These are phyloP conservation scores for Scopus umbretta DNA, from an alignment of 2,113 vertebrate genomes.

Conservation along the genomic window DNA sequence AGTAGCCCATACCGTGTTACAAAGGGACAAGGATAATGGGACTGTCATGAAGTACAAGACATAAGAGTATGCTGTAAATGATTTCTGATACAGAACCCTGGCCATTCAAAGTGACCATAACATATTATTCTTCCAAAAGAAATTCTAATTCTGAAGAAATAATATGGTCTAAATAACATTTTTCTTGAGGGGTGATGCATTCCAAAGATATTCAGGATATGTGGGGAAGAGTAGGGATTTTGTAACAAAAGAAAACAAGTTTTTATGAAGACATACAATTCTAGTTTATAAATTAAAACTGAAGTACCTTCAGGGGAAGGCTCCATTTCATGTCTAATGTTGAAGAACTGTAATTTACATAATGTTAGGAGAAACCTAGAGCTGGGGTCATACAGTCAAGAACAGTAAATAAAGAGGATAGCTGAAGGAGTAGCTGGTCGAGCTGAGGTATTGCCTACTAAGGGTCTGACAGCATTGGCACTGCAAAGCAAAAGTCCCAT, in stretches of 20 bases:
- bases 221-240: background rate
- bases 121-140: background rate
- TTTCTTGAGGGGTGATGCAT: background rate
- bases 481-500: background rate
- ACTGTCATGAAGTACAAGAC: background rate
- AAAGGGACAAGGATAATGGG: background rate
- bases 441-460: background rate
- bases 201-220: background rate
- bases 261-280: background rate
- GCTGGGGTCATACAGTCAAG: slow-evolving; percentile 16
- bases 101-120: background rate
- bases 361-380: slow-evolving; percentile 38
- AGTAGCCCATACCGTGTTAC: background rate
- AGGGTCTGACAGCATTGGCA: background rate
- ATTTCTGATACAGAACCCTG: background rate
- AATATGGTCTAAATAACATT: background rate
- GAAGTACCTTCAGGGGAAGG: background rate
- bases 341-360: slow-evolving; percentile 35
- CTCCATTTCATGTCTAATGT: background rate
- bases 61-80: background rate
- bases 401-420: slow-evolving; percentile 10
- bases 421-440: background rate
- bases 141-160: background rate
- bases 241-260: background rate
- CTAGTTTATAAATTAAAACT: background rate